A percentile compares a stretch with the other conserved stretches of the same genome.
Conservation (phyloP, 2,113 vertebrate genomes). For the Cisticola juncidis region DNA sequence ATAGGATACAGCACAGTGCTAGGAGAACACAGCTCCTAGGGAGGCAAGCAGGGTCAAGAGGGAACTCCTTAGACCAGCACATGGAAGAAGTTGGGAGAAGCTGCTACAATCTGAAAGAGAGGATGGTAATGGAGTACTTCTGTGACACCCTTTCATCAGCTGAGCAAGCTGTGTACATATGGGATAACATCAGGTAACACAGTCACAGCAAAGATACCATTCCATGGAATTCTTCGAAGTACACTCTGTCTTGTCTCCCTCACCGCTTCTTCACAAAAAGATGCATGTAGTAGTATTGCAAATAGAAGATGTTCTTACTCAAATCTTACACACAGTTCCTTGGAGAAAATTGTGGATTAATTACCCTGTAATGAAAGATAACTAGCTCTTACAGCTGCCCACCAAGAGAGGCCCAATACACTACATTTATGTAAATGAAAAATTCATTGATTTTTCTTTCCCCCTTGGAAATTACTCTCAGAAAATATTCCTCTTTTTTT, state of each 20-base stretch:
- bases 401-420: neutral
- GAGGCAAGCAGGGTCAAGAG: neutral
- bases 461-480: neutral
- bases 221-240: neutral
- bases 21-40: neutral
- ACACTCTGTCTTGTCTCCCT: neutral
- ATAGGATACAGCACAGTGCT: neutral
- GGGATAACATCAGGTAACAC: accelerated
- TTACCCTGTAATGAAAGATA: neutral
- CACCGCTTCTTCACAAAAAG: neutral
- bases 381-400: neutral
- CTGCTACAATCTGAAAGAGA: neutral
- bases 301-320: neutral
- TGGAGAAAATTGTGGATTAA: neutral
- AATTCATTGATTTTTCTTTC: neutral
- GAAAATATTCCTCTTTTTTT: neutral
- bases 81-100: neutral
- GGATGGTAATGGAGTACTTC: neutral
- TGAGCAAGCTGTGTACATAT: neutral
- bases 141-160: neutral
- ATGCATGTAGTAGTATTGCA: neutral
- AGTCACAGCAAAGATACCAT: neutral
- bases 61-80: neutral
- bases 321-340: neutral
- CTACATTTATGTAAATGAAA: neutral